A percentile compares a stretch with the other conserved stretches of the same genome.
Evolutionary conservation across 2,888 invertebrate species (phyloP).

Genomic region (Nebria brevicollis): DNA sequence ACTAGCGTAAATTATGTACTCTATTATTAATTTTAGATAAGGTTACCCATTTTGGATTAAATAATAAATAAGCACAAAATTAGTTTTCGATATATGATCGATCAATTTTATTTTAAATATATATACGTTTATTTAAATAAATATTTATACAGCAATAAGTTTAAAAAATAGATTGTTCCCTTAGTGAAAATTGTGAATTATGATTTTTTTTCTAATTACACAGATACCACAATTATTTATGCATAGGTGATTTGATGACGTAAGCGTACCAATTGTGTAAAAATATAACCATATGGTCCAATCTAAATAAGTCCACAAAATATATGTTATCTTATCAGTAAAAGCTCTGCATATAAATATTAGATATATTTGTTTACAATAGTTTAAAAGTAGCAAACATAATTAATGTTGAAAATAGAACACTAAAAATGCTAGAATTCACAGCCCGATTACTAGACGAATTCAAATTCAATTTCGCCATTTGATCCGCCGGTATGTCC

Average conservation of each 20-base stretch:
- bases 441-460: conserved; percentile 6
- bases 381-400: conserved; percentile 8
- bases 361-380: background rate
- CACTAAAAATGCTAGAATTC: background rate
- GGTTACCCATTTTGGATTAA: background rate
- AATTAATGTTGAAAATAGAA: background rate
- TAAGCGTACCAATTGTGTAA: background rate
- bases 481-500: conserved; percentile 77
- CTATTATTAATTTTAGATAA: background rate
- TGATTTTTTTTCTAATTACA: background rate
- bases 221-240: too few relatives aligned
- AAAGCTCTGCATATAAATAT: background rate
- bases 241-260: too few relatives aligned
- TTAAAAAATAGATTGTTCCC: background rate
- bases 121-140: background rate
- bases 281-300: background rate
- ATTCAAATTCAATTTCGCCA: conserved; percentile 64
- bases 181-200: background rate
- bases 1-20: background rate
- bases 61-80: background rate
- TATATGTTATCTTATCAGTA: background rate
- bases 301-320: background rate
- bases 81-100: background rate
- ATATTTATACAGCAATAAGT: background rate
- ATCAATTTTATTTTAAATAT: background rate